Conservation (phyloP, 2,888 invertebrate species). For the Cecidostiba fungosa region DNA sequence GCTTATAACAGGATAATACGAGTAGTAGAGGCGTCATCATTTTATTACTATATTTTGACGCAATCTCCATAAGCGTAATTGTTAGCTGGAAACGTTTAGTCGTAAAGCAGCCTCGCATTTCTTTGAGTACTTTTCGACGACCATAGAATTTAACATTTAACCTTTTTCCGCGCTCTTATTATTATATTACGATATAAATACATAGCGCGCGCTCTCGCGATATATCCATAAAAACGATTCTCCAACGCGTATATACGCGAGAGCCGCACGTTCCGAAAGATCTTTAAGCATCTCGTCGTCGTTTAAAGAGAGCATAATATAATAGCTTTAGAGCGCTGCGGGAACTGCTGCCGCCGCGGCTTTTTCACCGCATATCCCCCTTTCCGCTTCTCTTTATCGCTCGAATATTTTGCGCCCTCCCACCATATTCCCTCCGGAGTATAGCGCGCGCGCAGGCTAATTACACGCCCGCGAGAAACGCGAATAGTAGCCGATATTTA, state of each 20-base stretch:
- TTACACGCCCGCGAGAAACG: constrained; percentile 61
- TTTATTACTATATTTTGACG: constrained; percentile 54
- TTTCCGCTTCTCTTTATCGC: constrained; percentile 57
- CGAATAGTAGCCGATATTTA: constrained; percentile 61
- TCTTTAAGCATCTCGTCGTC: constrained; percentile 32
- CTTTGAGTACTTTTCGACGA: constrained; percentile 22
- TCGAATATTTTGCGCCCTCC: constrained; percentile 45
- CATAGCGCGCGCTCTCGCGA: background rate
- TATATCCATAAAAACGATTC: constrained; percentile 35
- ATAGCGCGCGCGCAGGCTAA: constrained; percentile 41
- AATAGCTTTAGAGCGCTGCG: constrained; percentile 1
- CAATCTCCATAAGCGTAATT: constrained; percentile 43
- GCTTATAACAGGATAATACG: constrained; percentile 19
- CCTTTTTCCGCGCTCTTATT: constrained; percentile 31
- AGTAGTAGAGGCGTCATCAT: constrained; percentile 9
- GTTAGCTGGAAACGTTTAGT: constrained; percentile 10
- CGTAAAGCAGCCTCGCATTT: constrained; percentile 18
- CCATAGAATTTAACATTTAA: constrained; percentile 32
- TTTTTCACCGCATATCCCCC: constrained; percentile 20
- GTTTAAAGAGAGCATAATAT: constrained; percentile 2
- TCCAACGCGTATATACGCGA: background rate
- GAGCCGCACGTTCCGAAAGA: background rate
- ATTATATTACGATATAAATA: constrained; percentile 46
- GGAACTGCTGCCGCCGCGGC: background rate
- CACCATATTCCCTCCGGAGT: background rate